These are phyloP conservation scores for Hololepta plana DNA, from an alignment of 2,888 invertebrate species.

Conservation along the genomic window DNA sequence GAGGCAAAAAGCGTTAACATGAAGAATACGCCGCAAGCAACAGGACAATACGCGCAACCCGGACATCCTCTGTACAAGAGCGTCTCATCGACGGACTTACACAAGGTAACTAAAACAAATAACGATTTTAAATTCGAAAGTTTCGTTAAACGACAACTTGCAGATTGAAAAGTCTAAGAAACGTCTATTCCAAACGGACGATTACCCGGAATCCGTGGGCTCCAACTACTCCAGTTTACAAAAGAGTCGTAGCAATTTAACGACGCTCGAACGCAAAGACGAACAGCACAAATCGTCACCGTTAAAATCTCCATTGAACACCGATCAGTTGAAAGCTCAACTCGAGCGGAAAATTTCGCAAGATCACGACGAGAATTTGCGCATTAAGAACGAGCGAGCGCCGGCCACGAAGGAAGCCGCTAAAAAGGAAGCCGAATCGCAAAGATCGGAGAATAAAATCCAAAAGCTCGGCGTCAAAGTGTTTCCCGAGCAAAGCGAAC, in stretches of 20 bases:
- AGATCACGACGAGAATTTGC: conserved; percentile 17
- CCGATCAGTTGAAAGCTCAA: conserved; percentile 19
- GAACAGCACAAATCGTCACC: conserved; percentile 12
- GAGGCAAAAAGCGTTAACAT: too few species aligned
- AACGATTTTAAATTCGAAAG: too few species aligned
- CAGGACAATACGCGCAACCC: conserved; percentile 32
- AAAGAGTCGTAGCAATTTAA: conserved; percentile 21
- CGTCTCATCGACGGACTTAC: conserved; percentile 62
- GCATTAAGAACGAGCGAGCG: conserved; percentile 12
- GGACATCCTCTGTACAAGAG: conserved; percentile 61
- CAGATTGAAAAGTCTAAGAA: conserved; percentile 22
- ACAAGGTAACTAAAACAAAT: conserved; percentile 38
- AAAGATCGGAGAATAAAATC: conserved; percentile 37
- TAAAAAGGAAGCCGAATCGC: conserved; percentile 30
- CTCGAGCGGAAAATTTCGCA: conserved; percentile 17
- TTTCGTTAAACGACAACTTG: too few species aligned
- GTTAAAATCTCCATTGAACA: conserved; percentile 14
- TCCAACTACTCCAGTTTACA: conserved; percentile 28
- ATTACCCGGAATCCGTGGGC: conserved; percentile 22
- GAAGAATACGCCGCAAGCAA: too few species aligned
- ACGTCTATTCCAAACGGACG: conserved; percentile 26
- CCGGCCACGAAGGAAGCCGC: conserved; percentile 7
- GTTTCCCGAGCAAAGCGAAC: conserved; percentile 26
- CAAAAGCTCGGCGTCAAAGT: conserved; percentile 52
- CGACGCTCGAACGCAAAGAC: conserved; percentile 21